Evolutionary conservation across 2,888 invertebrate genomes (phyloP).

Genomic region (Hyposoter dolosus): DNA sequence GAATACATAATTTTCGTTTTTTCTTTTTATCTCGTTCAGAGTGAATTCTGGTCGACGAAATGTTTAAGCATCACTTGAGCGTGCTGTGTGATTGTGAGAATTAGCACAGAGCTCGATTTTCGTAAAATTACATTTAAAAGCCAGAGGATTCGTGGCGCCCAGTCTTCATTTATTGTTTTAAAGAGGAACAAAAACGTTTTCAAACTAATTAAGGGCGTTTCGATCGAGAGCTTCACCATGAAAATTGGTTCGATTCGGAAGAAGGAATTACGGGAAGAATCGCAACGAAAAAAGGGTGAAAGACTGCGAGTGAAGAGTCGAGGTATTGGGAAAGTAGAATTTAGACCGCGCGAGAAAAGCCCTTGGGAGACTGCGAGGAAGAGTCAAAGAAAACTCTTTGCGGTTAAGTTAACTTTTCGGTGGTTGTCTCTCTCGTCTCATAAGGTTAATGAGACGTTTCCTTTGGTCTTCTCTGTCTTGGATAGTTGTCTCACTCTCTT

Average conservation of each 20-base stretch:
- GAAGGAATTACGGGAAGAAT: neutral
- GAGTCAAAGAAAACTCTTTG: conserved; percentile 51
- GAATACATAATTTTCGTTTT: conserved; percentile 35
- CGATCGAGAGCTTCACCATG: neutral
- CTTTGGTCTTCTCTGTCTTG: conserved; percentile 26
- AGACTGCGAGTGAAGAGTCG: neutral
- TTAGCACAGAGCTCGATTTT: neutral
- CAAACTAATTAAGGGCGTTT: neutral
- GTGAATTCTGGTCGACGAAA: neutral
- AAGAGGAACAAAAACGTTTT: neutral
- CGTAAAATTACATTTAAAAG: neutral
- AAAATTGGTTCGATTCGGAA: neutral
- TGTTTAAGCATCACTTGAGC: neutral
- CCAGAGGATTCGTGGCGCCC: neutral
- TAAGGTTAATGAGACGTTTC: conserved; percentile 56
- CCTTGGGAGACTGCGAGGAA: neutral
- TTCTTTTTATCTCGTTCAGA: neutral
- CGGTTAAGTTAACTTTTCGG: conserved; percentile 47
- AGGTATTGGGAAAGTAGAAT: neutral
- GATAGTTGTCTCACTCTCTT: conserved; percentile 5
- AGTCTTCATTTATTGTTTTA: neutral
- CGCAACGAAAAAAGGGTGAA: conserved; percentile 17
- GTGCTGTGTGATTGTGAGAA: neutral
- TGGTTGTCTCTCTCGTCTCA: conserved; percentile 27
- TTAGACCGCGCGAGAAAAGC: conserved; percentile 10